Conservation (phyloP, 2,113 vertebrate genomes). For the Bufo gargarizans region DNA sequence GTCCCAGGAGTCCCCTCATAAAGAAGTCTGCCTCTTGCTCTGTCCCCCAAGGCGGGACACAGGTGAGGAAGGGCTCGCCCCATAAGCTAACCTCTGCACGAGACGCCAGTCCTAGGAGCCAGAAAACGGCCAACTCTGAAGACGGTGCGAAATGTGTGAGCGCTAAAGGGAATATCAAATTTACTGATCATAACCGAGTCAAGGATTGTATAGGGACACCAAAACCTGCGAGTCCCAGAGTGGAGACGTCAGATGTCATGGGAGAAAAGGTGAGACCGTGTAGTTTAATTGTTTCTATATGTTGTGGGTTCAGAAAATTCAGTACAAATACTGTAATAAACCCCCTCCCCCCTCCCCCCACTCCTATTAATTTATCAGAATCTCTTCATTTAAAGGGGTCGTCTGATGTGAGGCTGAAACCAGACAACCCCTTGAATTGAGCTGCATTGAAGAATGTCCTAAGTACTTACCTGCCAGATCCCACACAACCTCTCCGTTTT, state of each 20-base stretch:
- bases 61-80: slow-evolving; percentile 72
- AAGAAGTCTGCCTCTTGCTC: slow-evolving; percentile 60
- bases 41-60: slow-evolving; percentile 70
- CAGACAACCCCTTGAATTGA: too few relatives aligned
- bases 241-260: background rate
- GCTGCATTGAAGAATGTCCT: too few relatives aligned
- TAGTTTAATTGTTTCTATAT: too few relatives aligned
- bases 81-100: slow-evolving; percentile 66
- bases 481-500: too few relatives aligned
- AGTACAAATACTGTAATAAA: too few relatives aligned
- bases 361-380: too few relatives aligned
- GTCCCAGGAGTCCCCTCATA: slow-evolving; percentile 63
- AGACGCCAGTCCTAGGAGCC: slow-evolving; percentile 59
- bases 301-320: too few relatives aligned
- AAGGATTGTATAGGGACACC: slow-evolving; percentile 46
- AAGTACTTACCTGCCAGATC: too few relatives aligned
- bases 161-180: slow-evolving; percentile 39
- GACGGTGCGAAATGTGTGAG: background rate
- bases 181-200: slow-evolving; percentile 61
- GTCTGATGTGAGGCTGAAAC: too few relatives aligned
- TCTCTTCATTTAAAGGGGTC: too few relatives aligned
- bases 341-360: too few relatives aligned
- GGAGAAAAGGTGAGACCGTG: slow-evolving; percentile 9
- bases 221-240: background rate
- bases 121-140: slow-evolving; percentile 42